Conservation (phyloP, 2,113 vertebrate genomes). For the Paradoxurus hermaphroditus region DNA sequence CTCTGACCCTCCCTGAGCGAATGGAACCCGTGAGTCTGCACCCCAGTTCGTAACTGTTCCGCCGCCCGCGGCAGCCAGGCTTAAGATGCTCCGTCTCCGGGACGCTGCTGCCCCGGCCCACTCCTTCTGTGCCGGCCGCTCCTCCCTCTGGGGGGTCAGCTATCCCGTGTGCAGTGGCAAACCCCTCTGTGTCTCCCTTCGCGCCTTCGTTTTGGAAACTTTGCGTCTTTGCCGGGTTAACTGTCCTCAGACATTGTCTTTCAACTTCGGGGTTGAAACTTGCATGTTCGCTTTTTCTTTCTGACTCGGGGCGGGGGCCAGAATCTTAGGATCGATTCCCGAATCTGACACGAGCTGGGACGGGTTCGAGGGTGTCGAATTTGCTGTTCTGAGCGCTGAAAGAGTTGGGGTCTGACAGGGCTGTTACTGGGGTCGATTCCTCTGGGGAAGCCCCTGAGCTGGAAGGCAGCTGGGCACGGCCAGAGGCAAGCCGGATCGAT, state of each 20-base stretch:
- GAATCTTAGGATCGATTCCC: background rate
- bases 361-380: background rate
- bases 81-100: conserved; percentile 3
- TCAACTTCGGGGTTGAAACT: conserved; percentile 34
- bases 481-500: background rate
- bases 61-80: conserved; percentile 37
- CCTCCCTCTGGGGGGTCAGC: background rate
- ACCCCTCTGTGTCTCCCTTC: background rate
- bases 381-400: background rate
- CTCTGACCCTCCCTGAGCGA: conserved; percentile 64
- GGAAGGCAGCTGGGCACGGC: background rate
- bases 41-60: background rate
- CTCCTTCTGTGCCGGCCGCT: background rate
- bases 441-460: background rate
- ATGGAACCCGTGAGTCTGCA: conserved; percentile 73
- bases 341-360: background rate
- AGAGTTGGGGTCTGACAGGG: background rate
- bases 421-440: background rate
- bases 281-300: background rate
- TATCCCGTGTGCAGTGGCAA: background rate
- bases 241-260: background rate
- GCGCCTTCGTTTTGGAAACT: background rate
- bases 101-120: background rate
- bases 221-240: background rate
- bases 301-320: background rate